phyloP scores from a whole-genome alignment of 2,888 invertebrate species.

The Bedellia somnulentella region DNA sequence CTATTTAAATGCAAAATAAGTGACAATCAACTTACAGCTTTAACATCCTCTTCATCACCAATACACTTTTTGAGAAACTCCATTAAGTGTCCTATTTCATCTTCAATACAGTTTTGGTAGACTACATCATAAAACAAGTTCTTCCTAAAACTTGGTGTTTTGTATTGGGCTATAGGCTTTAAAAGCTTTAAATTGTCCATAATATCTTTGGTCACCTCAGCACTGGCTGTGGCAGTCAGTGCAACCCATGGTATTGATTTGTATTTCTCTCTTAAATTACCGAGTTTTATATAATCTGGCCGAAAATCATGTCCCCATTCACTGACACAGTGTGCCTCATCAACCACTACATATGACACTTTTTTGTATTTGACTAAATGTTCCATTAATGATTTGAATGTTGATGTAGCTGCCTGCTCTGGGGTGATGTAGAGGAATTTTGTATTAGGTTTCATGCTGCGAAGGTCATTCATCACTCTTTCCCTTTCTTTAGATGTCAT shows the following conservation, averaged over 20 bases:
- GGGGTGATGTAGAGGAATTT: constrained; percentile 94
- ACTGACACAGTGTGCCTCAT: constrained; percentile 97
- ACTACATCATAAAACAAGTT: constrained; percentile 95
- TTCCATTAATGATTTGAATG: constrained; percentile 69
- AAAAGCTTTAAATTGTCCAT: constrained; percentile 70
- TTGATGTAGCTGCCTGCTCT: constrained; percentile 86
- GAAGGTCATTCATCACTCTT: constrained; percentile 76
- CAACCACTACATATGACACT: constrained; percentile 89
- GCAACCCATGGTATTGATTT: constrained; percentile 83
- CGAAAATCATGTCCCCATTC: constrained; percentile 99
- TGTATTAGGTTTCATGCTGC: constrained; percentile 71
- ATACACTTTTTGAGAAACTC: constrained; percentile 72
- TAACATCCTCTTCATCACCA: constrained; percentile 55
- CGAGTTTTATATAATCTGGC: constrained; percentile 91
- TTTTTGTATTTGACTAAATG: constrained; percentile 74
- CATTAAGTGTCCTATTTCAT: constrained; percentile 79
- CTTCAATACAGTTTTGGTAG: constrained; percentile 80
- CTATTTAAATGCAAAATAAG: too few species aligned
- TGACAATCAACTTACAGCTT: constrained; percentile 52
- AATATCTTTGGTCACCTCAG: constrained; percentile 82
- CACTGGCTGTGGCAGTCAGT: constrained; percentile 90
- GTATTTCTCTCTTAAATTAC: constrained; percentile 58
- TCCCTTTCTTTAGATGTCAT: constrained; percentile 76
- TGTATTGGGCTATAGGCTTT: constrained; percentile 72
- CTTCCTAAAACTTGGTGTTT: constrained; percentile 84